Evolutionary conservation across 2,113 vertebrate genomes (phyloP), one percentile per base, ranked within the genome.

Genomic region (Pogona vitticeps): DNA sequence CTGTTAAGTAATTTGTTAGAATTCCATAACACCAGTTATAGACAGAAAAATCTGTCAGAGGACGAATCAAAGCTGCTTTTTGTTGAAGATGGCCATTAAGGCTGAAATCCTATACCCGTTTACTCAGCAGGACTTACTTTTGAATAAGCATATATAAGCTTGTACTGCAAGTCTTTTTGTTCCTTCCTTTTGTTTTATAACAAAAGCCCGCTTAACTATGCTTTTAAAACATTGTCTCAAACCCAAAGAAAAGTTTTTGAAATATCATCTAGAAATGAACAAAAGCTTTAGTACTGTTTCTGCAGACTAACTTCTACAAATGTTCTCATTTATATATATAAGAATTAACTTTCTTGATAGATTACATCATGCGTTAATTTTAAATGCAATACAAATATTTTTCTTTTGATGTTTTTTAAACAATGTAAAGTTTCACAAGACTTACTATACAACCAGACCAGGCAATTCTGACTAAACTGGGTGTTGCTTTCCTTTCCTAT

Each of bases 221-320:
- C 26, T 58, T 88, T 1, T 59, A 90, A 84, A 46, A 40, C 15
- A 0, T 3, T 36, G 42, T 0, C 46, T 46, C 88, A 82, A 80
- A 63, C n/a, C 90, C 92, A 83, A 76, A 80, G 12, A 80, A 83
- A 93, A 68, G 87, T 88, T 82, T 91, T 91, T 71, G 85, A 92
- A 92, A 92, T 88, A 77, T 86, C 86, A 92, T 75, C 76, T 79
- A 90, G 0, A 26, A 76, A 79, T 71, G 52, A 88, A 91, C 92
- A 91, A 81, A 92, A 67, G 46, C 13, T 71, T 63, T 8, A 67
- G 56, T 71, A 58, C 26, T 36, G 46, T 73, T 94, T 87, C 90
- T 85, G 56, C 88, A 87, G 80, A 82, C 5, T 91, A 70, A 65
- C 86, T 56, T 87, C 91, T 17, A 90, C 77, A 92, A 88, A 88